Percentiles rank a stretch among this genome's conserved stretches.
These are phyloP conservation scores for Eumeta japonica DNA, from an alignment of 1,140 invertebrate species.

Conservation along the genomic window DNA sequence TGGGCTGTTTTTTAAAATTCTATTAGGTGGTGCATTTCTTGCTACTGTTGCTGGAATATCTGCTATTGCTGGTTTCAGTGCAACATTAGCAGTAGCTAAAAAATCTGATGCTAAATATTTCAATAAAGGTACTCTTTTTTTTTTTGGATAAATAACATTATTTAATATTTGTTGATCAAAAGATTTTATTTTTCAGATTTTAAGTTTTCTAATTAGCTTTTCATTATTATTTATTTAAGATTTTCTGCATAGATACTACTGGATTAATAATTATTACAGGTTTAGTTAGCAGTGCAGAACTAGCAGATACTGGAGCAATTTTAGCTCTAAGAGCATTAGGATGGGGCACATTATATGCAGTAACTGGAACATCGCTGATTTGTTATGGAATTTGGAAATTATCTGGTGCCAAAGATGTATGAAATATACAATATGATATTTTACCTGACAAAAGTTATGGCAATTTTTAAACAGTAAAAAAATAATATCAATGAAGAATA, in stretches of 20 bases:
- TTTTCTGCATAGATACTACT: not conserved
- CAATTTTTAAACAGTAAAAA: not conserved
- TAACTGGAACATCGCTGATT: constrained; percentile 76
- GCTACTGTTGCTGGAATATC: constrained; percentile 76
- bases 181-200: too few relatives aligned
- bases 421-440: constrained; percentile 18
- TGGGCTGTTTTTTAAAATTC: constrained; percentile 28
- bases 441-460: too few relatives aligned
- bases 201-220: too few relatives aligned
- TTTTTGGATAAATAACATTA: constrained; percentile 2
- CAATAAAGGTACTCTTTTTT: constrained; percentile 61
- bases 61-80: constrained; percentile 77
- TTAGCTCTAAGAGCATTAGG: constrained; percentile 81
- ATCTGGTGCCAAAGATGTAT: constrained; percentile 78
- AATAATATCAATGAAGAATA: not conserved
- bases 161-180: too few relatives aligned
- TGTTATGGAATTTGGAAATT: constrained; percentile 87
- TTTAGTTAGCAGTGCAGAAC: constrained; percentile 61
- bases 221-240: too few relatives aligned
- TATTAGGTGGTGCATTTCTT: constrained; percentile 74
- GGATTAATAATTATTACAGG: constrained; percentile 19
- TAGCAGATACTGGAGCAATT: constrained; percentile 73
- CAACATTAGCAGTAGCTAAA: constrained; percentile 73
- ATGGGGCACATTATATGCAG: constrained; percentile 84
- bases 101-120: constrained; percentile 80